Percentiles rank a stretch among this genome's conserved stretches.
These are phyloP conservation scores for Thamnaconus septentrionalis DNA, from an alignment of 2,113 vertebrate genomes.

Conservation along the genomic window DNA sequence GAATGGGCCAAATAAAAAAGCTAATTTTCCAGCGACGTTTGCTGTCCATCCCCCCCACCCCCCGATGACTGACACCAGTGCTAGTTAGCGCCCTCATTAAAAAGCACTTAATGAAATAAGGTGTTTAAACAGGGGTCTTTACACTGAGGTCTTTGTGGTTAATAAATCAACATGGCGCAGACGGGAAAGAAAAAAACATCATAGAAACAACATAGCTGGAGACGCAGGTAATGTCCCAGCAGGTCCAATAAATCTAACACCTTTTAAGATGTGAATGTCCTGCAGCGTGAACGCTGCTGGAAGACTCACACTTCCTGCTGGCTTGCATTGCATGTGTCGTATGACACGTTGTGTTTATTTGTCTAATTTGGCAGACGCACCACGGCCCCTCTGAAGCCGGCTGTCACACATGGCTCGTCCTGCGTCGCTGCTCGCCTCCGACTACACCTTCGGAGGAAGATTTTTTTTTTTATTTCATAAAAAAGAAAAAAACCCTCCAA, in stretches of 20 bases:
- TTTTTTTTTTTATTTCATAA: no score
- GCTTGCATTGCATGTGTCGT: constrained; percentile 17
- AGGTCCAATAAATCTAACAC: constrained; percentile 67
- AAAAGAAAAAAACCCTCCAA: no score
- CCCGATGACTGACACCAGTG: constrained; percentile 63
- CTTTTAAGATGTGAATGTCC: constrained; percentile 58
- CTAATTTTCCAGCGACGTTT: constrained; percentile 46
- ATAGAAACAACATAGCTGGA: constrained; percentile 54
- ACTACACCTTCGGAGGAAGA: no score
- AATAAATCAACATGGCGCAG: constrained; percentile 53
- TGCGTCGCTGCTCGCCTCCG: no score
- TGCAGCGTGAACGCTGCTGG: constrained; percentile 45
- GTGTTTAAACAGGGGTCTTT: constrained; percentile 63
- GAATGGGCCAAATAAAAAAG: constrained; percentile 44
- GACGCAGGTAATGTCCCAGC: constrained; percentile 61
- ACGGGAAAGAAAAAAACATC: constrained; percentile 32
- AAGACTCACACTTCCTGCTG: constrained; percentile 59
- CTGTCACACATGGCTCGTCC: no score
- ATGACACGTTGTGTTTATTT: constrained; percentile 51
- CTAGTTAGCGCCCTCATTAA: constrained; percentile 68
- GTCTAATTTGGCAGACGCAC: constrained; percentile 28
- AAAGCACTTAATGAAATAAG: constrained; percentile 71
- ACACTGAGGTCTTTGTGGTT: constrained; percentile 70
- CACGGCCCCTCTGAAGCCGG: no score
- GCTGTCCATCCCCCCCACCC: constrained; percentile 22